Conservation (phyloP, 2,888 invertebrate species). For the Loripinus fragilis region DNA sequence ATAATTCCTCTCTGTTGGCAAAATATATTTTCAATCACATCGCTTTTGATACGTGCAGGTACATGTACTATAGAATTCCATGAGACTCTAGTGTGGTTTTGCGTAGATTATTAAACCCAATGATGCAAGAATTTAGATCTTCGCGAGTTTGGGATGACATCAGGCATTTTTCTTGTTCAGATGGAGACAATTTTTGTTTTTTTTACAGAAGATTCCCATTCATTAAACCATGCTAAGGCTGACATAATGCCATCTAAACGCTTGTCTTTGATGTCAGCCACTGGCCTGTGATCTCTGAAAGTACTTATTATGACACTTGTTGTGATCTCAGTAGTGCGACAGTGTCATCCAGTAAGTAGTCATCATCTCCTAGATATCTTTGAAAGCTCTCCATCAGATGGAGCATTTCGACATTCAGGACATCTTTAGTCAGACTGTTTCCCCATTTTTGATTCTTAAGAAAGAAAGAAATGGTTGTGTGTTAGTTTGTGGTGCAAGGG, state of each 20-base stretch:
- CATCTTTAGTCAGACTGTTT: conserved; percentile 22
- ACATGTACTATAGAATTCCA: conserved; percentile 6
- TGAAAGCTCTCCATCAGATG: conserved; percentile 21
- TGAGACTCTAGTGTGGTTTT: not conserved
- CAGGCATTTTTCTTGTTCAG: conserved; percentile 9
- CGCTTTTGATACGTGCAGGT: conserved; percentile 22
- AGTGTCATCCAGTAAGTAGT: conserved; percentile 9
- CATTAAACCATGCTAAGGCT: conserved; percentile 18
- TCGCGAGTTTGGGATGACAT: conserved; percentile 27
- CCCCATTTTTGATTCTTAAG: conserved; percentile 28
- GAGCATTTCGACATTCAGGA: not conserved
- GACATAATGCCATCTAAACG: not conserved
- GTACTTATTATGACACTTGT: conserved; percentile 22
- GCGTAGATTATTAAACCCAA: conserved; percentile 7
- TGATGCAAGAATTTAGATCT: conserved; percentile 16
- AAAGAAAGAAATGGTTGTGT: not conserved
- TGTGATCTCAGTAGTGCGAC: conserved; percentile 14
- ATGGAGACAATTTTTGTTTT: not conserved
- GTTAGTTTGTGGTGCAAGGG: conserved; percentile 15
- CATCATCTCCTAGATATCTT: conserved; percentile 19
- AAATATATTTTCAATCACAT: conserved; percentile 28
- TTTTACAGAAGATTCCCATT: conserved; percentile 20
- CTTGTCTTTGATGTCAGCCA: conserved; percentile 18
- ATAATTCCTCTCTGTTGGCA: conserved; percentile 24
- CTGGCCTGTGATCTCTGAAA: conserved; percentile 25